Evolutionary conservation across 1,140 invertebrate genomes (phyloP), one percentile per base, ranked within the genome.

Genomic region (Diachasmimorpha longicaudata): DNA sequence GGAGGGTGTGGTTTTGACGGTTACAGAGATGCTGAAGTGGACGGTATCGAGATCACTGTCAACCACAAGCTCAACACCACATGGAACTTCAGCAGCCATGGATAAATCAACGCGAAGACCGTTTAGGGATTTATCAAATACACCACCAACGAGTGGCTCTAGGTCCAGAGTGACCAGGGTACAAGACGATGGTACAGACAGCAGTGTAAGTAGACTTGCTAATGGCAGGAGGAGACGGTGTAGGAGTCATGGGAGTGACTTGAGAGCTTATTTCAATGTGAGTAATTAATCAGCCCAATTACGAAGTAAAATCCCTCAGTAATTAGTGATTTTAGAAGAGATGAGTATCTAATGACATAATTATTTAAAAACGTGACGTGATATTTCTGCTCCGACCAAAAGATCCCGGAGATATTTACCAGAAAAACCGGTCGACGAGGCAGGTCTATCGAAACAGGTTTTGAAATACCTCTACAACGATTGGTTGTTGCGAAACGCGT

Each of bases 11-110:
- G 23, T 63, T 63, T 63, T 14, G 8, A 13, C 10, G 4, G 8
- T 63, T 63, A 25, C 58, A 63, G 83, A 85, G 71, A 89, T 88
- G 87, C 84, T 89, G 77, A 89, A 89, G 85, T 89, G 88, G 88
- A 89, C 87, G 71, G 87, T 88, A 69, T 89, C 87, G 58, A 87
- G 87, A 80, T 87, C 87, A n/a, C 81, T 88, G 79, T 89, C 87
- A 72, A 83, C 85, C 52, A 84, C 82, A 48, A 85, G 82, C 77
- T 86, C 87, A 78, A 89, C 87, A 36, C 86, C 86, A 63, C 87
- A 88, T 70, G 81, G 79, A 46, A 81, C 85, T 19, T 80, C 80
- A 42, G 23, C 76, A 25, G 79, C 79, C n/a, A 72, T 85, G 74
- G 82, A 83, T 63, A 83, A 83, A 66, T 76, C 82, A 11, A 70